Percentiles rank a stretch among this genome's conserved stretches.
Conservation (phyloP, 2,888 invertebrate genomes). For the Nomada ruficornis region DNA sequence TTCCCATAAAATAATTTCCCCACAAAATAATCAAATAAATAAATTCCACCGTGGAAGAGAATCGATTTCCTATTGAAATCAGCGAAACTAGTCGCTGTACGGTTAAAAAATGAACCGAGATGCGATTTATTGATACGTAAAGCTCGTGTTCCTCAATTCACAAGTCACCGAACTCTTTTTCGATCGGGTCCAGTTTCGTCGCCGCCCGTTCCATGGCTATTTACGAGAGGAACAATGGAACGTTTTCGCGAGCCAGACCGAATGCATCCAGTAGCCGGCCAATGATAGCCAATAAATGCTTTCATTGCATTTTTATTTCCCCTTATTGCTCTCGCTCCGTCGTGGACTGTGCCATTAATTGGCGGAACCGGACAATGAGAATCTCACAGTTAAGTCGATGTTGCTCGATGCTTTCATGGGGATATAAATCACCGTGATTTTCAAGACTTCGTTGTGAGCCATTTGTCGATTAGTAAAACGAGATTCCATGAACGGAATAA, state of each 20-base stretch:
- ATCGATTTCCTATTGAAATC: too few relatives aligned
- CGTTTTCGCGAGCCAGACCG: slow-evolving; percentile 49
- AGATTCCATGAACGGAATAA: background rate
- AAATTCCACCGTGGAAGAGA: too few relatives aligned
- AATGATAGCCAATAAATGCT: slow-evolving; percentile 68
- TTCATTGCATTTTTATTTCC: slow-evolving; percentile 62
- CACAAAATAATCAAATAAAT: too few relatives aligned
- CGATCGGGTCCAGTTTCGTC: background rate
- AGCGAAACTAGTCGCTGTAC: background rate
- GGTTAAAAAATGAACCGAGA: background rate
- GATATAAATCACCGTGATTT: slow-evolving; percentile 33
- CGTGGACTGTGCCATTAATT: slow-evolving; percentile 63
- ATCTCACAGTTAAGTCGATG: slow-evolving; percentile 40
- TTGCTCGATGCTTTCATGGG: slow-evolving; percentile 30
- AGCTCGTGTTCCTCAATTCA: slow-evolving; percentile 1
- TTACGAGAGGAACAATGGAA: slow-evolving; percentile 51
- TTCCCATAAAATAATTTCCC: too few relatives aligned
- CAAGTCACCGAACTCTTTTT: slow-evolving; percentile 1
- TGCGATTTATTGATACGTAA: background rate
- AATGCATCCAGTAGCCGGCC: slow-evolving; percentile 50
- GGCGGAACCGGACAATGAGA: slow-evolving; percentile 51
- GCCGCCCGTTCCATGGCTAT: slow-evolving; percentile 4
- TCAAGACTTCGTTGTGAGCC: background rate
- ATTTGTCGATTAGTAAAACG: background rate
- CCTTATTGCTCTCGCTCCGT: slow-evolving; percentile 50